Conservation (phyloP, 2,113 vertebrate species). For the Scomber scombrus region DNA sequence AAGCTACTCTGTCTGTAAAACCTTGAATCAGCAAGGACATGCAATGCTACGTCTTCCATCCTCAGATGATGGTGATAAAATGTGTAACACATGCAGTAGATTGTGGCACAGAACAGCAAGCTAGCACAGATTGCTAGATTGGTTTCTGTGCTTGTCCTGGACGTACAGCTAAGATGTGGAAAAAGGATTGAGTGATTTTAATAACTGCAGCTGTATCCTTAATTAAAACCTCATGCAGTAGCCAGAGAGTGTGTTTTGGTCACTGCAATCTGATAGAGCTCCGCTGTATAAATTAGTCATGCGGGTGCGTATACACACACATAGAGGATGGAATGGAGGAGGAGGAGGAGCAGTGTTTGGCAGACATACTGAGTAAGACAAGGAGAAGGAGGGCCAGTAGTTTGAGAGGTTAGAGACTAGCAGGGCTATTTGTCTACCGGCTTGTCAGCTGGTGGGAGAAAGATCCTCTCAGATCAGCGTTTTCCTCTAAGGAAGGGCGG, state of each 20-base stretch:
- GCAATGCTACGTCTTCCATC: slow-evolving; percentile 19
- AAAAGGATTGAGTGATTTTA: slow-evolving; percentile 49
- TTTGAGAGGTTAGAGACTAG: slow-evolving; percentile 71
- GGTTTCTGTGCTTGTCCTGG: slow-evolving; percentile 7
- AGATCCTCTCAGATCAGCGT: slow-evolving; percentile 78
- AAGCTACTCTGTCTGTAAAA: slow-evolving; percentile 51
- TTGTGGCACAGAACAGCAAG: slow-evolving; percentile 39
- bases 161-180: neutral
- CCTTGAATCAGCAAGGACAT: slow-evolving; percentile 51
- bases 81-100: slow-evolving; percentile 29
- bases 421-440: slow-evolving; percentile 69
- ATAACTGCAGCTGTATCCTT: slow-evolving; percentile 57
- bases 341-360: slow-evolving; percentile 35
- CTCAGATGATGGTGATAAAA: slow-evolving; percentile 58
- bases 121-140: slow-evolving; percentile 36
- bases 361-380: slow-evolving; percentile 19
- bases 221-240: slow-evolving; percentile 63
- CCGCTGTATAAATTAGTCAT: slow-evolving; percentile 62
- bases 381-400: slow-evolving; percentile 48
- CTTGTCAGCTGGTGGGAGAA: slow-evolving; percentile 71
- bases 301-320: slow-evolving; percentile 20
- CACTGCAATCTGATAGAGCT: slow-evolving; percentile 50
- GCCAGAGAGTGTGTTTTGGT: slow-evolving; percentile 54
- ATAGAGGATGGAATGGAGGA: slow-evolving; percentile 13
- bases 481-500: slow-evolving; percentile 66